Evolutionary conservation across 2,797 vertebrate genomes (phyloP).

Genomic region (Notolabrus celidotus): DNA sequence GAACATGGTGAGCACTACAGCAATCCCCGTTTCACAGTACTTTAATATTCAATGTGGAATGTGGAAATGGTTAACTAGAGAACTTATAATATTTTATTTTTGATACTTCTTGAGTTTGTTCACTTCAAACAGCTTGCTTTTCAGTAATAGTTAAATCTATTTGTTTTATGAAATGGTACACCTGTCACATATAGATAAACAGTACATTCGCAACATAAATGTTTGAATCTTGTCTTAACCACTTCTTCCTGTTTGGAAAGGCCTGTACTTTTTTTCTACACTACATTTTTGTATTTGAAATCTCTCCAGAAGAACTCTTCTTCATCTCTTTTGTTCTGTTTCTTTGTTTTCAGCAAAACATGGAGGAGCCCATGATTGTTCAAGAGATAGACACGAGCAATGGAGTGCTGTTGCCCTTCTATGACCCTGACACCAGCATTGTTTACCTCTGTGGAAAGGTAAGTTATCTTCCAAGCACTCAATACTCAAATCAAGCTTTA

Average conservation of each 20-base stretch:
- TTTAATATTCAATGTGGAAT: neutral
- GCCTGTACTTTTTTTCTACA: neutral
- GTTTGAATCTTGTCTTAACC: neutral
- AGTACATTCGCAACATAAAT: too few species aligned
- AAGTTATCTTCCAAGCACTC: neutral
- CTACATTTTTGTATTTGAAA: neutral
- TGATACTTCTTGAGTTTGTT: too few species aligned
- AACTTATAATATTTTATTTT: too few species aligned
- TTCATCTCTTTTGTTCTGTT: neutral
- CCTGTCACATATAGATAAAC: too few species aligned
- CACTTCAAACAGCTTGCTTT: too few species aligned
- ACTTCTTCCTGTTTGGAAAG: neutral
- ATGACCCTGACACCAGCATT: conserved; percentile 94
- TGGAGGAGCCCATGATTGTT: conserved; percentile 93
- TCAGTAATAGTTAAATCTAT: too few species aligned
- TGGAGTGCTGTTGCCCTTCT: conserved; percentile 95
- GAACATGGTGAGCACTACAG: conserved; percentile 86
- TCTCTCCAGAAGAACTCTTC: neutral
- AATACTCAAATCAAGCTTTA: neutral
- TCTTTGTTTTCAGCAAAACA: conserved; percentile 86
- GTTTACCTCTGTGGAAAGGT: conserved; percentile 98
- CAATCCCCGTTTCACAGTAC: neutral
- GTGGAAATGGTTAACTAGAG: too few species aligned
- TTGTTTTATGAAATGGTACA: too few species aligned
- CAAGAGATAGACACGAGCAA: conserved; percentile 98